Evolutionary conservation across 2,888 invertebrate genomes (phyloP).

Genomic region (Choristoneura rosaceana): DNA sequence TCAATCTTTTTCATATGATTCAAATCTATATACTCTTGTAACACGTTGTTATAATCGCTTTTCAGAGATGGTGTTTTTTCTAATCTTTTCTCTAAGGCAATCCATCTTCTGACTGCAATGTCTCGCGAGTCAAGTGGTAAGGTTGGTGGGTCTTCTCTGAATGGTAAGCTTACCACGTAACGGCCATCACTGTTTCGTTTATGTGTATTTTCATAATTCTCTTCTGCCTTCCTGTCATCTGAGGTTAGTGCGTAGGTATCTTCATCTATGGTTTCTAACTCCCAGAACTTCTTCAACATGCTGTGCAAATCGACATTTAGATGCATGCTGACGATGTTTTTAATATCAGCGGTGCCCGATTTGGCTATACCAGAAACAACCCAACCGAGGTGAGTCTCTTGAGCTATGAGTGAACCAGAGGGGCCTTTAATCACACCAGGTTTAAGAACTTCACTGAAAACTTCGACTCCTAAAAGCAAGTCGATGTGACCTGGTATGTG

Average conservation of each 20-base stretch:
- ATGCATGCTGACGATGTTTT: slow-evolving; percentile 7
- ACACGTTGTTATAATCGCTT: neutral
- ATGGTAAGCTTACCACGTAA: neutral
- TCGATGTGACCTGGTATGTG: slow-evolving; percentile 7
- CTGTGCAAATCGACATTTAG: neutral
- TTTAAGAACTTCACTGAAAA: slow-evolving; percentile 6
- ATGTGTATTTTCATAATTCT: neutral
- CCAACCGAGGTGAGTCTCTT: neutral
- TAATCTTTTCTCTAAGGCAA: neutral
- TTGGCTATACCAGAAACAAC: neutral
- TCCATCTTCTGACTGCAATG: neutral
- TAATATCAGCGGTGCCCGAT: neutral
- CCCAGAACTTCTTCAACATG: slow-evolving; percentile 7
- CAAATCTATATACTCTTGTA: neutral
- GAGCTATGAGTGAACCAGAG: neutral
- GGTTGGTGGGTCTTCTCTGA: neutral
- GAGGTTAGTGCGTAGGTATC: neutral
- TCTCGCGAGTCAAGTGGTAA: slow-evolving; percentile 1
- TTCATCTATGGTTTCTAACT: slow-evolving; percentile 2
- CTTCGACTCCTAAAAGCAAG: slow-evolving; percentile 1
- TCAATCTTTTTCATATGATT: neutral
- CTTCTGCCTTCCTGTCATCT: neutral
- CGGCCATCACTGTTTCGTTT: neutral
- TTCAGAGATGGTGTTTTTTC: neutral
- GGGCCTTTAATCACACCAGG: neutral